Evolutionary conservation across 1,140 invertebrate species (phyloP).

Genomic region (Drosophila melanogaster): DNA sequence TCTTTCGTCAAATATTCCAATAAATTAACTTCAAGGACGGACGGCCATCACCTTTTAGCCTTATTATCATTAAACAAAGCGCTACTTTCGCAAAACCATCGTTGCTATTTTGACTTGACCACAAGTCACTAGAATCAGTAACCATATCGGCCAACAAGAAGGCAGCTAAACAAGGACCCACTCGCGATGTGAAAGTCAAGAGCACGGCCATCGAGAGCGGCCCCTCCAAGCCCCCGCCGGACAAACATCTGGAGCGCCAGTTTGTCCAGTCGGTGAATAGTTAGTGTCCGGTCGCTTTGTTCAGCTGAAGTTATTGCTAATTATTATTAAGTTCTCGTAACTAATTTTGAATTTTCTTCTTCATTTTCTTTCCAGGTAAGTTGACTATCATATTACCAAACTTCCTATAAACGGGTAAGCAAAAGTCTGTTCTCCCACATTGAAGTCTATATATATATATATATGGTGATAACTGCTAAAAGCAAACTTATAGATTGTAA

Average conservation of each 20-base stretch:
- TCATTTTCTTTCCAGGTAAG: conserved; percentile 66
- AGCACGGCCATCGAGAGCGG: neutral
- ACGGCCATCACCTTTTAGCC: neutral
- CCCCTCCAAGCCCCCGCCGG: neutral
- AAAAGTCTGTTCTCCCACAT: conserved; percentile 14
- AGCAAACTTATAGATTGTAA: too few species aligned
- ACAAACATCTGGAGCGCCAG: conserved; percentile 2
- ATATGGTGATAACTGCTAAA: neutral
- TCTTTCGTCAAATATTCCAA: conserved; percentile 20
- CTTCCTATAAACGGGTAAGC: conserved; percentile 46
- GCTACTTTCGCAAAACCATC: neutral
- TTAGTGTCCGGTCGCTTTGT: conserved; percentile 30
- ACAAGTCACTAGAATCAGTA: conserved; percentile 2
- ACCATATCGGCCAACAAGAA: conserved; percentile 16
- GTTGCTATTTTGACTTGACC: neutral
- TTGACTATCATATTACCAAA: conserved; percentile 25
- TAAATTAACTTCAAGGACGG: too few species aligned
- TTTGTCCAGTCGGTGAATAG: conserved; percentile 42
- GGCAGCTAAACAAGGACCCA: conserved; percentile 18
- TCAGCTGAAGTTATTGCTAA: neutral
- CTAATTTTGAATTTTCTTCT: conserved; percentile 4
- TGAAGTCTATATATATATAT: neutral
- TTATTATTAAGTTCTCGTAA: neutral
- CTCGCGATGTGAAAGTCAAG: conserved; percentile 18
- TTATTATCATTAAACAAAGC: conserved; percentile 1